Evolutionary conservation across 2,113 vertebrate genomes (phyloP), one percentile per base, ranked within the genome.

Genomic region (Nestor notabilis): DNA sequence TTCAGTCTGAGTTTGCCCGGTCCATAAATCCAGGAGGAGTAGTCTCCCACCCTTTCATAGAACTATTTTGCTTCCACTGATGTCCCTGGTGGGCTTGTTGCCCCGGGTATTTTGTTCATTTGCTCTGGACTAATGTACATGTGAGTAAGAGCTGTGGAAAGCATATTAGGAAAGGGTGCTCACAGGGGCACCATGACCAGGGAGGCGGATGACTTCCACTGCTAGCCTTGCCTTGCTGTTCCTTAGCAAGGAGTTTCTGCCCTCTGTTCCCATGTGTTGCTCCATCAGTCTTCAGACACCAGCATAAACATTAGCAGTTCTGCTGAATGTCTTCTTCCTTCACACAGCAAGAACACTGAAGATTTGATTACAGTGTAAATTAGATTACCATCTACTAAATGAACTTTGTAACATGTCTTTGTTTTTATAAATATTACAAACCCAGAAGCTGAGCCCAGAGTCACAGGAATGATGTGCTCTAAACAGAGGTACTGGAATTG

Each of bases 321-420:
- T 97, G 77, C 76, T 88, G 66, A 79, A 63, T 10, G 7, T 82
- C 84, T 88, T 91, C 94, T 60, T 20, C 20, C 76, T 77, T 89
- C 28, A 58, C 46, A 46, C 58, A 70, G 63, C 50, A 19, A 58
- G 56, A 58, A 58, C 21, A 83, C 71, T 94, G 74, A 70, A 96
- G 88, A 78, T 95, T 60, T 96, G 58, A 78, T 97, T 93, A 87
- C 1, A 2, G 61, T 84, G 52, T 94, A 77, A 91, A 95, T 92
- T 90, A 87, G 50, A 44, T 95, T 83, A 23, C 49, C 50, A 50
- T 83, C 53, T 63, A 25, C 44, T 3, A 1, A 86, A 84, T 3
- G 4, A 75, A 64, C 43, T 92, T 94, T 90, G 70, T 72, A 69
- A 58, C 10, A 91, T 64, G 52, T 5, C 4, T 75, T 69, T 85